Conservation (phyloP, 1,140 invertebrate genomes). For the Achatina immaculata region DNA sequence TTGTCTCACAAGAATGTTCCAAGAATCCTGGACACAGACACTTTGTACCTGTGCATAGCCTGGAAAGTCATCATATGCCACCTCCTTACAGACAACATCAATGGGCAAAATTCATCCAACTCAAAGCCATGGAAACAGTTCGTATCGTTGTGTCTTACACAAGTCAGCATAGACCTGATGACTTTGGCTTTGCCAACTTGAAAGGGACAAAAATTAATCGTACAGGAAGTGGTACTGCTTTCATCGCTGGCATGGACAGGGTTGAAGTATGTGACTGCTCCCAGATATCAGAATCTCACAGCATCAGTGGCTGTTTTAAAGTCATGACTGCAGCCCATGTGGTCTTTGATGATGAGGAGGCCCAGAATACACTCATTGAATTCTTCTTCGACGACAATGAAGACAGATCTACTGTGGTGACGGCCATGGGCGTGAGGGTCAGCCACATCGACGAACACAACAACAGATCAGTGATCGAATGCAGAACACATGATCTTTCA, state of each 20-base stretch:
- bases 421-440: not conserved
- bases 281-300: not conserved
- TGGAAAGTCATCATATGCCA: not conserved
- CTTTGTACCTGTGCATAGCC: not conserved
- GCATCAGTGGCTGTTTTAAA: not conserved
- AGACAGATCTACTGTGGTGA: not conserved
- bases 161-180: not conserved
- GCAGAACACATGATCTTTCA: conserved; percentile 4
- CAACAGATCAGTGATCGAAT: conserved; percentile 6
- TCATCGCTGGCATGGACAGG: not conserved
- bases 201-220: not conserved
- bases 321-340: not conserved
- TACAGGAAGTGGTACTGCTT: not conserved
- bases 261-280: not conserved
- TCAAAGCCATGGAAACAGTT: not conserved
- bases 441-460: not conserved
- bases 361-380: not conserved
- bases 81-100: not conserved
- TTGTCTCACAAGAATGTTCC: not conserved
- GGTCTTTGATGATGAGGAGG: not conserved
- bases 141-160: not conserved
- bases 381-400: not conserved
- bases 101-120: not conserved
- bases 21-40: not conserved
- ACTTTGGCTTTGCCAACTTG: not conserved